A percentile compares a stretch with the other conserved stretches of the same genome.
Conservation (phyloP, 2,888 invertebrate species). For the Machimus atricapillus region DNA sequence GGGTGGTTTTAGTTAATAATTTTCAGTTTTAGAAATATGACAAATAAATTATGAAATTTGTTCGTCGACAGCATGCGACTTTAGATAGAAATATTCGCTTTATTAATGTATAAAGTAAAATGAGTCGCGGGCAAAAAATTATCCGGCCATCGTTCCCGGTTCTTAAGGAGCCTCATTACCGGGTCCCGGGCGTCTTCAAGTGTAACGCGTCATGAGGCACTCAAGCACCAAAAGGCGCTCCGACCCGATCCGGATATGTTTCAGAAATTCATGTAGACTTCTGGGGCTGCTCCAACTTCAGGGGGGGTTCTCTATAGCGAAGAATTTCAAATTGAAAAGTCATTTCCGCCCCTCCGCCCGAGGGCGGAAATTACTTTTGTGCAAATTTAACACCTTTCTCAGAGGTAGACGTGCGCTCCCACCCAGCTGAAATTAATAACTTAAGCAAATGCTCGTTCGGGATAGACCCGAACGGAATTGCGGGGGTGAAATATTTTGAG, state of each 20-base stretch:
- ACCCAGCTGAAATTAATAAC: neutral
- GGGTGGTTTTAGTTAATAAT: neutral
- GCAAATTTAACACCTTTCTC: constrained; percentile 33
- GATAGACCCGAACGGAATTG: neutral
- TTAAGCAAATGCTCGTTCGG: neutral
- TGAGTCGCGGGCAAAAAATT: neutral
- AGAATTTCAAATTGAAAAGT: constrained; percentile 34
- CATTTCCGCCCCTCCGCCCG: constrained; percentile 10
- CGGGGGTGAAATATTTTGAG: neutral
- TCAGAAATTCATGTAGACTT: neutral
- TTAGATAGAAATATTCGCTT: neutral
- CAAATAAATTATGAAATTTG: neutral
- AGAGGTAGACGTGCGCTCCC: neutral
- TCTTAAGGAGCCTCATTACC: neutral
- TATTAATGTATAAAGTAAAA: neutral
- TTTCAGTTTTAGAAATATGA: neutral
- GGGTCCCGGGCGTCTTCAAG: neutral
- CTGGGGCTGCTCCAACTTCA: neutral
- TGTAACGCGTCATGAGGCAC: neutral
- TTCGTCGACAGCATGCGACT: neutral
- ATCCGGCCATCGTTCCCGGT: neutral
- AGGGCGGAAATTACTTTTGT: constrained; percentile 32
- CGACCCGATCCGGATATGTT: constrained; percentile 26
- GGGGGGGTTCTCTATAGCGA: neutral
- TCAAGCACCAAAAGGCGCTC: neutral